Percentiles rank a stretch among this genome's conserved stretches.
Conservation (phyloP, 2,797 vertebrate species). For the Sebastes steindachneri region DNA sequence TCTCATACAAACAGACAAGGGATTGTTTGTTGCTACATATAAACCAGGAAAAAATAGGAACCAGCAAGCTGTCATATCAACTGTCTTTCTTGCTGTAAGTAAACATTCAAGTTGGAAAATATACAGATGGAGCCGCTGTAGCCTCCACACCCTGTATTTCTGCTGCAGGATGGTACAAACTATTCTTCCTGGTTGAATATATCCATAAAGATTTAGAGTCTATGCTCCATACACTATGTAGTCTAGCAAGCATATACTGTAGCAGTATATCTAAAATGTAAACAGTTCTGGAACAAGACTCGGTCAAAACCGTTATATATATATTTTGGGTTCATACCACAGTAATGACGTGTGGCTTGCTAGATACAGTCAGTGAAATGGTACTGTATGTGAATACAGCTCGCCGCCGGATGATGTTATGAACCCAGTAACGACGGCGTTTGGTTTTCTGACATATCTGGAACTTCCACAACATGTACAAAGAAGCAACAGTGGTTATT, state of each 20-base stretch:
- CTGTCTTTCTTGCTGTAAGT: neutral
- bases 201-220: neutral
- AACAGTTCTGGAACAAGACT: neutral
- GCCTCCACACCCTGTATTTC: slow-evolving; percentile 19
- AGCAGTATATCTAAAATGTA: slow-evolving; percentile 9
- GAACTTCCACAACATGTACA: too few relatives aligned
- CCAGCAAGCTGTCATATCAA: neutral
- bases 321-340: too few relatives aligned
- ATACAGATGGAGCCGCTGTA: neutral
- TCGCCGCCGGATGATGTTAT: too few relatives aligned
- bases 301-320: too few relatives aligned
- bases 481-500: too few relatives aligned
- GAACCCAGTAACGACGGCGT: too few relatives aligned
- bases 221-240: neutral
- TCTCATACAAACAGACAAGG: slow-evolving; percentile 18
- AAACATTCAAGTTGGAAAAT: slow-evolving; percentile 17
- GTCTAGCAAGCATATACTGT: neutral
- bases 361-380: too few relatives aligned
- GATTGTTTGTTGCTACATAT: slow-evolving; percentile 14
- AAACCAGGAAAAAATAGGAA: neutral
- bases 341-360: too few relatives aligned
- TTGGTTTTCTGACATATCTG: too few relatives aligned
- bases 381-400: accelerated
- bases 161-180: slow-evolving; percentile 8
- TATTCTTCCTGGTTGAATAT: neutral